A percentile compares a stretch with the other conserved stretches of the same genome.
phyloP scores from a whole-genome alignment of 2,888 invertebrate species.

The Lysandra coridon region DNA sequence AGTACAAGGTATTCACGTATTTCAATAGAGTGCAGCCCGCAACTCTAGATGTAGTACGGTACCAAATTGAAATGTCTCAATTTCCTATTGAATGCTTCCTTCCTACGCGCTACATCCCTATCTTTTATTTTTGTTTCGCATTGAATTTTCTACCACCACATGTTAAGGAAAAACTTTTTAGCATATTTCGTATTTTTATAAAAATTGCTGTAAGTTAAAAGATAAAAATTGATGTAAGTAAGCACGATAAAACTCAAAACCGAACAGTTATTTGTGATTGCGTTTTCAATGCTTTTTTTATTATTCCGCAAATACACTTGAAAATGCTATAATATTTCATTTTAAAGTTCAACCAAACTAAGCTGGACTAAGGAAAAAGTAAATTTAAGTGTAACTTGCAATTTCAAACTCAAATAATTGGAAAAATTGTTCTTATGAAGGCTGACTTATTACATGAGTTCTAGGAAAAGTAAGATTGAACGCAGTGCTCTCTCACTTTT shows the following conservation, averaged over 20 bases:
- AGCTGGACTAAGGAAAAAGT: neutral
- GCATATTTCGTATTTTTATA: too few species aligned
- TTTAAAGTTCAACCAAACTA: neutral
- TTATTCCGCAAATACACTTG: neutral
- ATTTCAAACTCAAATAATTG: conserved; percentile 23
- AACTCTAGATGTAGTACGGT: conserved; percentile 64
- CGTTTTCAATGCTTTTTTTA: neutral
- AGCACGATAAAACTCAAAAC: too few species aligned
- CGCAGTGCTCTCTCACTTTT: conserved; percentile 19
- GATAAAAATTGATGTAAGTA: neutral
- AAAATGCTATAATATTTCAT: neutral
- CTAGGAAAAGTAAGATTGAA: conserved; percentile 24
- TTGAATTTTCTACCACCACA: conserved; percentile 46
- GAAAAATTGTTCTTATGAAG: conserved; percentile 30
- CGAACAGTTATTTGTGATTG: neutral
- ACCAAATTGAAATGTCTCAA: conserved; percentile 76
- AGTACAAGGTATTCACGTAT: conserved; percentile 35
- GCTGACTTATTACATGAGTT: conserved; percentile 27
- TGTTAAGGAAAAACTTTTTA: neutral
- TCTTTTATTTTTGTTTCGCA: conserved; percentile 54
- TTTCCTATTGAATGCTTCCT: conserved; percentile 66
- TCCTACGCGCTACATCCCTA: conserved; percentile 49
- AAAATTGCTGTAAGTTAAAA: neutral
- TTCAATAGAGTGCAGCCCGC: conserved; percentile 48
- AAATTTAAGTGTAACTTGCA: conserved; percentile 10